Conservation (phyloP, 2,888 invertebrate species). For the Synergus gifuensis region DNA sequence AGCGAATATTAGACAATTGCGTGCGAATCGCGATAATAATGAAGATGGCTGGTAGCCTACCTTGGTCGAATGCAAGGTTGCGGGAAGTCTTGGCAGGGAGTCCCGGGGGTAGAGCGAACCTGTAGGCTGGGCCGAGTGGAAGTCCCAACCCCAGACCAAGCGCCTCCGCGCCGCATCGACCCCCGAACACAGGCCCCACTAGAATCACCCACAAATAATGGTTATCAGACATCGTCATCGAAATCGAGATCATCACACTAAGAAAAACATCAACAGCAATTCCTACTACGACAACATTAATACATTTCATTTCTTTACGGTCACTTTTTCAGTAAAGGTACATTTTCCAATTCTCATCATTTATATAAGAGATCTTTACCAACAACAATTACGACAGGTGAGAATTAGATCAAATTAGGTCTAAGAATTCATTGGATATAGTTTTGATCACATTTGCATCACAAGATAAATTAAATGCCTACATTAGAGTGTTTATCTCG, state of each 20-base stretch:
- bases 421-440: neutral
- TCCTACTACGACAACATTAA: neutral
- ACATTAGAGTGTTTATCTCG: conserved; percentile 60
- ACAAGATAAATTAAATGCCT: conserved; percentile 47
- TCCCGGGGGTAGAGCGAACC: conserved; percentile 78
- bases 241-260: conserved; percentile 42
- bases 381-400: too few species aligned
- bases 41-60: conserved; percentile 76
- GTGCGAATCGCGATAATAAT: conserved; percentile 60
- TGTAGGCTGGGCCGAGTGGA: conserved; percentile 78
- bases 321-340: neutral
- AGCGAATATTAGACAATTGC: neutral
- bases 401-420: neutral
- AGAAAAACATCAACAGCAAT: conserved; percentile 11
- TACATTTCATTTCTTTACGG: neutral
- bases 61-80: conserved; percentile 78
- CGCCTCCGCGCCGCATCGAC: conserved; percentile 78
- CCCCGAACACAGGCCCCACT: conserved; percentile 78
- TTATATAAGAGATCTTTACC: neutral
- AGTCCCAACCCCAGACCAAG: conserved; percentile 77
- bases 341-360: neutral
- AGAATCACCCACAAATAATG: conserved; percentile 75
- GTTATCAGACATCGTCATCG: conserved; percentile 71
- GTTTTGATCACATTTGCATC: neutral
- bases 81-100: conserved; percentile 78